These are phyloP conservation scores for Araneus ventricosus DNA, from an alignment of 1,140 invertebrate genomes.

Conservation along the genomic window DNA sequence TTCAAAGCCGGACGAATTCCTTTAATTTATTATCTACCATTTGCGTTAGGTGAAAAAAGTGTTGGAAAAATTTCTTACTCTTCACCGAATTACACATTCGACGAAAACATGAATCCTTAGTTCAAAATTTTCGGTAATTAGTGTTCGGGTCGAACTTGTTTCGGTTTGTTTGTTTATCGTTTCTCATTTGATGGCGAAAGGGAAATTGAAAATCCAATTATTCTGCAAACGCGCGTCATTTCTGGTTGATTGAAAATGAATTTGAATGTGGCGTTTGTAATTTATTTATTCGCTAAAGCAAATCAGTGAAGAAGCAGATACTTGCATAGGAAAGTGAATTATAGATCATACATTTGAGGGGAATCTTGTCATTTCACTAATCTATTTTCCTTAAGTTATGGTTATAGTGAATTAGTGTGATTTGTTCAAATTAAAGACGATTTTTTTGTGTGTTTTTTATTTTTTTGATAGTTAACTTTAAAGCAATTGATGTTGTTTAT, in stretches of 20 bases:
- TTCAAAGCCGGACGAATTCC: neutral
- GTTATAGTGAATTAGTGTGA: too few relatives aligned
- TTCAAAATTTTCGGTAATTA: neutral
- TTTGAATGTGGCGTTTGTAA: too few relatives aligned
- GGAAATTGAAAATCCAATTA: neutral
- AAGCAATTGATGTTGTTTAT: too few relatives aligned
- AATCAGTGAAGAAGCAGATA: too few relatives aligned
- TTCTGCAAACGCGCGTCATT: neutral
- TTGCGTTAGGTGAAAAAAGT: neutral
- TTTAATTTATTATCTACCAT: neutral
- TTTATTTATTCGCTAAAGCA: too few relatives aligned
- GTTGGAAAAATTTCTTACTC: neutral
- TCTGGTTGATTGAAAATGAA: neutral
- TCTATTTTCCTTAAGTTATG: too few relatives aligned
- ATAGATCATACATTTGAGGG: too few relatives aligned
- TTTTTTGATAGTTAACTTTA: too few relatives aligned
- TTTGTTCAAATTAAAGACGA: too few relatives aligned
- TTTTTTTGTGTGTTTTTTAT: too few relatives aligned
- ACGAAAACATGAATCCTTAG: neutral
- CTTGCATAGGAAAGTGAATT: too few relatives aligned
- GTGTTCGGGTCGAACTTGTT: neutral
- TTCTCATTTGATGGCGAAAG: neutral
- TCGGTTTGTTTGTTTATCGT: neutral
- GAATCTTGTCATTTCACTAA: too few relatives aligned
- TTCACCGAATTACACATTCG: neutral